phyloP scores from a whole-genome alignment of 53 echinoderm and acorn worm species.

The Patiria pectinifera region DNA sequence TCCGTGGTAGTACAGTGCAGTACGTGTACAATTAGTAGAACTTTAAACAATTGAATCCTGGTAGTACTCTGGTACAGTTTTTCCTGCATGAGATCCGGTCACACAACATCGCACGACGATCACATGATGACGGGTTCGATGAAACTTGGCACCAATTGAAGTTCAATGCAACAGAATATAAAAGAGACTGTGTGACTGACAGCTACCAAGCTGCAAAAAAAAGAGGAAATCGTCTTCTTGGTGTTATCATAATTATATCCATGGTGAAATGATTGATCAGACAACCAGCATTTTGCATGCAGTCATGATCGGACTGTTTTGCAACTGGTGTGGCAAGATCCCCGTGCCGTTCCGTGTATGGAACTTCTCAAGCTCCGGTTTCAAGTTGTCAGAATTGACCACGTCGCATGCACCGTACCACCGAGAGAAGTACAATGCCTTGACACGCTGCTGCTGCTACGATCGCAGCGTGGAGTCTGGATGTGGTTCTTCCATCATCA shows the following conservation, averaged over 20 bases:
- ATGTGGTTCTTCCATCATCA: not conserved
- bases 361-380: not conserved
- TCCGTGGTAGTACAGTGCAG: not conserved
- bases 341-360: not conserved
- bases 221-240: no score
- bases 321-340: not conserved
- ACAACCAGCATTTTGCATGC: not conserved
- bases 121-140: not conserved
- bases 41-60: no score
- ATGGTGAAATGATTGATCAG: no score
- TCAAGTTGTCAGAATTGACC: not conserved
- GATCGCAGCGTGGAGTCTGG: constrained; percentile 14
- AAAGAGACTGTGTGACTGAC: not conserved
- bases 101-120: not conserved
- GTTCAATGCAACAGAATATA: not conserved
- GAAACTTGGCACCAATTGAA: not conserved
- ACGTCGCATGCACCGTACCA: not conserved
- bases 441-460: not conserved
- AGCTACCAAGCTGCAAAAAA: not conserved
- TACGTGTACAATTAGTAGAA: no score
- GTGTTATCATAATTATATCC: no score
- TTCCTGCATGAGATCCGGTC: not conserved
- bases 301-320: not conserved
- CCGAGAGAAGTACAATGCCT: constrained; percentile 1
- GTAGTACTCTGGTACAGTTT: not conserved